phyloP scores from a whole-genome alignment of 92 coral and sea anemone species.

The Palythoa caribaeorum region DNA sequence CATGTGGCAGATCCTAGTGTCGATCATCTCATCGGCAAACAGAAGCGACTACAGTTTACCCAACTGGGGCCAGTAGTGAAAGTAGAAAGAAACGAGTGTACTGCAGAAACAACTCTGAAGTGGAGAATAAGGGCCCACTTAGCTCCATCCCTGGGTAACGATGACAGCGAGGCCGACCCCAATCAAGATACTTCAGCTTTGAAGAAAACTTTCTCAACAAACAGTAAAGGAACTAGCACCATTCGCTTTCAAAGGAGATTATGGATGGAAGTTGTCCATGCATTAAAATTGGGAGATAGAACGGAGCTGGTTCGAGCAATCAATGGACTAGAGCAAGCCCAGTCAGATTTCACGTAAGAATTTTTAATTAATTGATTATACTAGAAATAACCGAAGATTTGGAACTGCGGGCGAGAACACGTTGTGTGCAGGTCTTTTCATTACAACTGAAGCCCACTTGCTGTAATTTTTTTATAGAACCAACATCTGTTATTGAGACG shows the following conservation, averaged over 20 bases:
- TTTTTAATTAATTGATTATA: not conserved
- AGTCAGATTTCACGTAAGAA: not conserved
- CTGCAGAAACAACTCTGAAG: not conserved
- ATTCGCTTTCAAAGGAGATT: not conserved
- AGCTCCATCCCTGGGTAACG: slow-evolving; percentile 41
- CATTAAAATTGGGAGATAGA: slow-evolving; percentile 31
- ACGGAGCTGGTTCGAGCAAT: not conserved
- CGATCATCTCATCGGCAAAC: not conserved
- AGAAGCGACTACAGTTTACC: not conserved
- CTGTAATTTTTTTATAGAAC: no score
- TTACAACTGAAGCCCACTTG: no score
- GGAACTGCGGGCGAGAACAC: no score
- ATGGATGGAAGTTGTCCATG: slow-evolving; percentile 10
- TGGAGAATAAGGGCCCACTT: slow-evolving; percentile 60
- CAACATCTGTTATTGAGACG: no score
- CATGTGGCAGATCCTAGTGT: not conserved
- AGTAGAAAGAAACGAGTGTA: not conserved
- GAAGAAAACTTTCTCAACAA: not conserved
- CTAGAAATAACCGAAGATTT: no score
- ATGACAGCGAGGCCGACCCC: not conserved
- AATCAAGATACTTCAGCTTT: not conserved
- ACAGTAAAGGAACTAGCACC: not conserved
- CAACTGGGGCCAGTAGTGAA: not conserved
- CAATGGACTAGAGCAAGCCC: not conserved
- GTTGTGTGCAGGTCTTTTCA: no score